A percentile compares a stretch with the other conserved stretches of the same genome.
Evolutionary conservation across 2,113 vertebrate genomes (phyloP).

Genomic region (Entosphenus tridentatus): DNA sequence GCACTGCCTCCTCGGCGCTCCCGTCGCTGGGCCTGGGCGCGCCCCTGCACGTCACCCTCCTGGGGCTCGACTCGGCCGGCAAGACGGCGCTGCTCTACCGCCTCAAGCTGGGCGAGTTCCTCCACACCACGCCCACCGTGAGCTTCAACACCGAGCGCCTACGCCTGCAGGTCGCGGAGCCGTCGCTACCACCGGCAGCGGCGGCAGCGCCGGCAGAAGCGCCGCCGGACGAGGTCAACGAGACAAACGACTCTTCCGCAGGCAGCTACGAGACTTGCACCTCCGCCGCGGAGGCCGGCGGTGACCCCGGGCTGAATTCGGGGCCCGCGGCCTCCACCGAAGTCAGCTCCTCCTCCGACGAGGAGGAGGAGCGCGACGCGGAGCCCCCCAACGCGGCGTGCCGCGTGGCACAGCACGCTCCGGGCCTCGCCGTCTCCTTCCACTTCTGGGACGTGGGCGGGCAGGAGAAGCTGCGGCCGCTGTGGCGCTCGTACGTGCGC

Average conservation of each 20-base stretch:
- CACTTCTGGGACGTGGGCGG: constrained; percentile 75
- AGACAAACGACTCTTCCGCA: no score
- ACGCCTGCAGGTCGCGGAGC: not conserved
- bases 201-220: no score
- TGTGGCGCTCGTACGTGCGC: constrained; percentile 67
- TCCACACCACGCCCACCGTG: constrained; percentile 57
- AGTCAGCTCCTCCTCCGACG: constrained; percentile 14
- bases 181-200: no score
- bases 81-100: constrained; percentile 63
- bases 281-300: no score
- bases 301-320: no score
- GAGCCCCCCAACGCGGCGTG: constrained; percentile 17
- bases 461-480: constrained; percentile 55
- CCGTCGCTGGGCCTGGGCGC: constrained; percentile 43
- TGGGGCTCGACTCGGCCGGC: constrained; percentile 51
- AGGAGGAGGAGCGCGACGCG: constrained; percentile 12
- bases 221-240: no score
- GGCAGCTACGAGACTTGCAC: no score
- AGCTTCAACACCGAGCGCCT: constrained; percentile 62
- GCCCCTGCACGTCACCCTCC: constrained; percentile 45
- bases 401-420: no score
- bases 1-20: constrained; percentile 32
- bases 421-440: constrained; percentile 26
- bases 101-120: constrained; percentile 62
- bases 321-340: constrained; percentile 19